phyloP scores from a whole-genome alignment of 2,888 invertebrate genomes.

The Diloba caeruleocephala region DNA sequence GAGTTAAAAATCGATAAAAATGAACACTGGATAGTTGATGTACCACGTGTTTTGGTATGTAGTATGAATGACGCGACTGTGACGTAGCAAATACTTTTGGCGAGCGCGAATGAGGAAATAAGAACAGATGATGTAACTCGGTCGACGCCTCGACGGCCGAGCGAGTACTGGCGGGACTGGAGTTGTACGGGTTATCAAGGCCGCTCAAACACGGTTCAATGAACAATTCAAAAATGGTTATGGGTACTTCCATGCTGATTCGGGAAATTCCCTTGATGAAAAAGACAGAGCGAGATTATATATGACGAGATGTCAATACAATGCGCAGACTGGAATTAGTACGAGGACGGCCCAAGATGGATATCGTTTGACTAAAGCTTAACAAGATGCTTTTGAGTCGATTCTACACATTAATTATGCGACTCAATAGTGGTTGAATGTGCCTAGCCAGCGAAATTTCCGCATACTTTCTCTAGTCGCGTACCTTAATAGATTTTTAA shows the following conservation, averaged over 20 bases:
- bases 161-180: slow-evolving; percentile 30
- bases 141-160: slow-evolving; percentile 12
- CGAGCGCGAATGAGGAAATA: slow-evolving; percentile 42
- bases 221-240: slow-evolving; percentile 18
- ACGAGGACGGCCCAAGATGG: too few relatives aligned
- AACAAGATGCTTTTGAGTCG: too few relatives aligned
- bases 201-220: slow-evolving; percentile 17
- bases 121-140: slow-evolving; percentile 13
- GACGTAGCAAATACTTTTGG: slow-evolving; percentile 43
- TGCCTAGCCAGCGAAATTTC: too few relatives aligned
- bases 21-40: slow-evolving; percentile 23
- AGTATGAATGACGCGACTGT: slow-evolving; percentile 31
- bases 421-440: too few relatives aligned
- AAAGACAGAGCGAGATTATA: not conserved
- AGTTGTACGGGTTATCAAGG: slow-evolving; percentile 15
- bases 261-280: slow-evolving; percentile 3
- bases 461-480: too few relatives aligned
- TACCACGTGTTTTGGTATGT: slow-evolving; percentile 34
- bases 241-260: slow-evolving; percentile 3
- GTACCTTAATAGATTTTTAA: too few relatives aligned
- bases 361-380: too few relatives aligned
- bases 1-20: slow-evolving; percentile 25
- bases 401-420: too few relatives aligned
- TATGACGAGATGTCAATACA: not conserved
- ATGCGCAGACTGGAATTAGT: too few relatives aligned